Conservation (phyloP, 2,888 invertebrate genomes). For the Caenorhabditis panamensis region DNA sequence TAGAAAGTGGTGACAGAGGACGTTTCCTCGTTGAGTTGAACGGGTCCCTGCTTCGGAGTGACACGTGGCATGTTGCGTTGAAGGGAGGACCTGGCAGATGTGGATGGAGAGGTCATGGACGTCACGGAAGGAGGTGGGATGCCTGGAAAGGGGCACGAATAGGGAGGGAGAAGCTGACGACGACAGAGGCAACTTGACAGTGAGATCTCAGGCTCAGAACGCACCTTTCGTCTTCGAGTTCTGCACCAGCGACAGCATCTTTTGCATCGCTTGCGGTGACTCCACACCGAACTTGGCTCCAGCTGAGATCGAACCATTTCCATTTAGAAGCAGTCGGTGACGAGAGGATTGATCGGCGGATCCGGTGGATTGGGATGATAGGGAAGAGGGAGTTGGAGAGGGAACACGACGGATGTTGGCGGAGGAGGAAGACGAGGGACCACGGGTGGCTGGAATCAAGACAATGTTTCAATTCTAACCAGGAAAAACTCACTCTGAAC, state of each 20-base stretch:
- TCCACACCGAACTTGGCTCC: constrained; percentile 86
- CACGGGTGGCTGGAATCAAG: constrained; percentile 46
- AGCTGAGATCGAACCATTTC: constrained; percentile 49
- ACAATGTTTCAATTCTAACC: neutral
- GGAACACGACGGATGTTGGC: constrained; percentile 83
- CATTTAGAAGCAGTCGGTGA: constrained; percentile 53
- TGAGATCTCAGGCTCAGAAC: neutral
- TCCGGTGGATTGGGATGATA: constrained; percentile 89
- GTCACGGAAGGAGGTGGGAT: constrained; percentile 24
- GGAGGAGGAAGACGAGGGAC: constrained; percentile 32
- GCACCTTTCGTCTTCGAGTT: constrained; percentile 67
- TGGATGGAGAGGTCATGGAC: constrained; percentile 43
- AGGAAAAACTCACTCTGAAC: constrained; percentile 40
- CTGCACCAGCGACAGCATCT: constrained; percentile 88
- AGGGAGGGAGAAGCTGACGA: constrained; percentile 17
- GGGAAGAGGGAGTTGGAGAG: constrained; percentile 89
- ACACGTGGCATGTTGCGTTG: constrained; percentile 68
- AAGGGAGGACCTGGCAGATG: constrained; percentile 53
- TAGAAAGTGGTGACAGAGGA: constrained; percentile 68
- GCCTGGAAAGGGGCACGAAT: constrained; percentile 47
- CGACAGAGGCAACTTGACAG: neutral
- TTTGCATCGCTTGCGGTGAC: constrained; percentile 96
- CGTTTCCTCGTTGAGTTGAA: constrained; percentile 69
- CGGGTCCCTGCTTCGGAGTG: constrained; percentile 51
- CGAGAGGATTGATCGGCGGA: constrained; percentile 60